Conservation (phyloP, 2,888 invertebrate genomes). For the Synergus laeviventris region DNA sequence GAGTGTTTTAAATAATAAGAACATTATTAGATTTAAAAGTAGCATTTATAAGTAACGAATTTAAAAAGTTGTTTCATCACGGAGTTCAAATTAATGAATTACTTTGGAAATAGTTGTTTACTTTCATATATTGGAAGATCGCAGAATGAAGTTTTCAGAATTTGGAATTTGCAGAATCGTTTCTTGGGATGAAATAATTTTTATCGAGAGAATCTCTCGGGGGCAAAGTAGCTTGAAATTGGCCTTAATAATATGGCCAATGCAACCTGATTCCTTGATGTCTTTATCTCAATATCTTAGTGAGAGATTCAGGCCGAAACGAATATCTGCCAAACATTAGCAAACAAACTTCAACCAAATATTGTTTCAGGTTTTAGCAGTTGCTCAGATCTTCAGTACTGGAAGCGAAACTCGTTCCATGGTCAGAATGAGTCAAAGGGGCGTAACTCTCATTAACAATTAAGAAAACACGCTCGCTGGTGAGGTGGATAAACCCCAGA, state of each 20-base stretch:
- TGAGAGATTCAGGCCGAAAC: neutral
- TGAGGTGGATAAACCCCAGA: neutral
- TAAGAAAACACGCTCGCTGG: slow-evolving; percentile 8
- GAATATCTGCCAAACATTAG: neutral
- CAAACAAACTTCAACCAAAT: slow-evolving; percentile 16
- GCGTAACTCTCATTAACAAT: slow-evolving; percentile 29
- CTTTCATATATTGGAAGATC: neutral
- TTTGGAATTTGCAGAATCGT: no score
- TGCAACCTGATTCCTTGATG: neutral
- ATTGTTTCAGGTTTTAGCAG: slow-evolving; percentile 25
- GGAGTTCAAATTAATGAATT: neutral
- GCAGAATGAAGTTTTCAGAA: neutral
- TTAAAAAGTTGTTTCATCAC: neutral
- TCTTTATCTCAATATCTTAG: neutral
- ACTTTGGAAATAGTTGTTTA: neutral
- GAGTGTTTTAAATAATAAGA: no score
- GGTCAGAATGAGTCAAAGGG: slow-evolving; percentile 11
- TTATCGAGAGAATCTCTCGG: no score
- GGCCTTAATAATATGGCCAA: no score
- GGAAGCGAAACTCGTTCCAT: neutral
- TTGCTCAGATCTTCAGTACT: slow-evolving; percentile 5
- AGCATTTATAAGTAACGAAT: neutral
- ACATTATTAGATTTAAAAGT: neutral
- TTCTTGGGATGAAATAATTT: no score
- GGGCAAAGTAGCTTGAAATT: no score